Percentiles rank a stretch among this genome's conserved stretches.
Conservation (phyloP, 1,140 invertebrate species). For the Bombus turneri region DNA sequence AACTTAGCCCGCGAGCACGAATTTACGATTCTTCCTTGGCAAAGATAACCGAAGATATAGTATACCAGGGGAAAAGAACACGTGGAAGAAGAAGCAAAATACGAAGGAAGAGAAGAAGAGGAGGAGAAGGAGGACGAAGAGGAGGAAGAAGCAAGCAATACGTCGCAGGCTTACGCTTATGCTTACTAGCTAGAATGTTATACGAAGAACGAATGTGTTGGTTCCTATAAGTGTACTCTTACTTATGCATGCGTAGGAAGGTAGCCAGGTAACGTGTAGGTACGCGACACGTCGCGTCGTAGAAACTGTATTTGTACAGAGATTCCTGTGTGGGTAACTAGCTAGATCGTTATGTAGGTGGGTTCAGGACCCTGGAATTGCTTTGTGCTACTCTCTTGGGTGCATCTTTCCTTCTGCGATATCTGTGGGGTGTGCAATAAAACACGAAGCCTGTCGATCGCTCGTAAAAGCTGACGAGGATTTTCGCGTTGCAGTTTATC, state of each 20-base stretch:
- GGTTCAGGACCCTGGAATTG: slow-evolving; percentile 50
- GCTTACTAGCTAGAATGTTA: neutral
- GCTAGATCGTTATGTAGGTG: slow-evolving; percentile 59
- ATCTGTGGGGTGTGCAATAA: neutral
- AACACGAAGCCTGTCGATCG: slow-evolving; percentile 36
- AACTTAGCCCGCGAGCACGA: slow-evolving; percentile 56
- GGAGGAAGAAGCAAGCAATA: neutral
- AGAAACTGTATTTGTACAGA: neutral
- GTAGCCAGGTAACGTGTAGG: slow-evolving; percentile 40
- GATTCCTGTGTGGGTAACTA: slow-evolving; percentile 46
- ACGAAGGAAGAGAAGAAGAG: neutral
- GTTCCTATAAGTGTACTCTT: neutral
- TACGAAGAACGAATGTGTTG: neutral
- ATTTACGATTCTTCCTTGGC: slow-evolving; percentile 65
- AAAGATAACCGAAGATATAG: slow-evolving; percentile 66
- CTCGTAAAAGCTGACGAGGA: slow-evolving; percentile 44
- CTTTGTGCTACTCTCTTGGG: slow-evolving; percentile 23
- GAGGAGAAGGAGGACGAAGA: neutral
- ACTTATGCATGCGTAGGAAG: slow-evolving; percentile 40
- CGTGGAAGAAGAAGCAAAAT: neutral
- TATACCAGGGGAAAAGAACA: neutral
- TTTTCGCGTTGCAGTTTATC: slow-evolving; percentile 46
- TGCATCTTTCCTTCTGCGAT: neutral
- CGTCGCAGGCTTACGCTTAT: neutral
- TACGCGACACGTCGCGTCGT: neutral